Conservation (phyloP, 2,888 invertebrate species). For the Podotricha telesiphe region DNA sequence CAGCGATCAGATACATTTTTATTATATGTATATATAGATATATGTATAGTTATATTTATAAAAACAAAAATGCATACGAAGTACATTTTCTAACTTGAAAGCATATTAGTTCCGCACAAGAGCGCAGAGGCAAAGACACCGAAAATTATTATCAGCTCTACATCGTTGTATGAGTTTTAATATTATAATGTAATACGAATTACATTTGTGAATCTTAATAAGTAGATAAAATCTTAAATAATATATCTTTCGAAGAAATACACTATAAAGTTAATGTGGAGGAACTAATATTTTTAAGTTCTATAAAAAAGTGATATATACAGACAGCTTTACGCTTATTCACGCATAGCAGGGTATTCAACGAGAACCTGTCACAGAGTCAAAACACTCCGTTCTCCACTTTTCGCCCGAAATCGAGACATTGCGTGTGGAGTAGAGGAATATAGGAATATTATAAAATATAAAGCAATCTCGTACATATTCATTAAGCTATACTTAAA, state of each 20-base stretch:
- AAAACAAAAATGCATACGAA: slow-evolving; percentile 3
- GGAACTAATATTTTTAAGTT: slow-evolving; percentile 2
- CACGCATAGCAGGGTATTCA: no score
- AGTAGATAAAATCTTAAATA: neutral
- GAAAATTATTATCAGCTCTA: slow-evolving; percentile 12
- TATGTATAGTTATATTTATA: neutral
- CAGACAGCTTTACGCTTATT: no score
- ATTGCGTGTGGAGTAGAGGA: no score
- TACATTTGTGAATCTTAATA: neutral
- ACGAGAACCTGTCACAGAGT: no score
- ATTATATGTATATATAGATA: neutral
- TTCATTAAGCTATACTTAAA: neutral
- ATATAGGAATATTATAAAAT: neutral
- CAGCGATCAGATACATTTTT: no score
- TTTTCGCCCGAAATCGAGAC: no score
- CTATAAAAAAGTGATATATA: no score
- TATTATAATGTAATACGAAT: neutral
- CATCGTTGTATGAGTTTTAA: slow-evolving; percentile 11
- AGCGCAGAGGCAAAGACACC: slow-evolving; percentile 14
- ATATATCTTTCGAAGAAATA: neutral
- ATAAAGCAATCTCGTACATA: neutral
- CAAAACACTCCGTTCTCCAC: no score
- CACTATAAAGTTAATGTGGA: neutral
- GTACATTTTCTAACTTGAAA: neutral
- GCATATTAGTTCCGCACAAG: slow-evolving; percentile 17